Percentiles rank a stretch among this genome's conserved stretches.
phyloP scores from a whole-genome alignment of 2,113 vertebrate genomes.

The Holacanthus passer region DNA sequence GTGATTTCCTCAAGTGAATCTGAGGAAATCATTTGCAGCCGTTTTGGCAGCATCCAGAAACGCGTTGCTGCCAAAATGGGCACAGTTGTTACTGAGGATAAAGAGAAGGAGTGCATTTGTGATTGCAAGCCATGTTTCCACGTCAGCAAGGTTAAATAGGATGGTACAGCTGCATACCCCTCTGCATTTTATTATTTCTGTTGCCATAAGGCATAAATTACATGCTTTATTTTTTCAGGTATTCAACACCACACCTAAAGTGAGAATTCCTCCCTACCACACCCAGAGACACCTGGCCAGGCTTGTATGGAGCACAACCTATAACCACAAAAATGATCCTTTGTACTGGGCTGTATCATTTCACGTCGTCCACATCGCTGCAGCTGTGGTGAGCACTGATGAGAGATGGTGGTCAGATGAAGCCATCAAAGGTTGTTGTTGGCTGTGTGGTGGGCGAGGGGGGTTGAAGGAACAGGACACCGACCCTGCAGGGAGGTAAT shows the following conservation, averaged over 20 bases:
- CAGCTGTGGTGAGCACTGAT: neutral
- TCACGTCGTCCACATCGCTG: conserved; percentile 13
- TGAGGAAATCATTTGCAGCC: neutral
- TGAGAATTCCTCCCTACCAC: conserved; percentile 9
- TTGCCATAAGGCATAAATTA: neutral
- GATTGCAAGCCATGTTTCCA: neutral
- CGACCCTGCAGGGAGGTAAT: conserved; percentile 16
- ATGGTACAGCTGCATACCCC: neutral
- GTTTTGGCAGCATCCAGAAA: neutral
- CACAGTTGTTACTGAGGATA: neutral
- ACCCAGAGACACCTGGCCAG: conserved; percentile 48
- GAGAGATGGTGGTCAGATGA: conserved; percentile 9
- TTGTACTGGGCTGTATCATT: conserved; percentile 6
- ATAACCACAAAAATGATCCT: conserved; percentile 4
- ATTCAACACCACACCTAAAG: neutral
- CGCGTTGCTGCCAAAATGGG: neutral
- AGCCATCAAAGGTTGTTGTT: conserved; percentile 13
- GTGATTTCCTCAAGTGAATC: neutral
- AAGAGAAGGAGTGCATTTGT: neutral
- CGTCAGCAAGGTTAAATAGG: neutral
- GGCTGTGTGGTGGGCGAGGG: neutral
- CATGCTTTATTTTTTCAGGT: neutral
- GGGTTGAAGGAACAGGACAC: conserved; percentile 14
- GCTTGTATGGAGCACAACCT: neutral
- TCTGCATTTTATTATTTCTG: neutral